These are phyloP conservation scores for Dasyprocta punctata DNA, from an alignment of 2,113 vertebrate genomes.

Conservation along the genomic window DNA sequence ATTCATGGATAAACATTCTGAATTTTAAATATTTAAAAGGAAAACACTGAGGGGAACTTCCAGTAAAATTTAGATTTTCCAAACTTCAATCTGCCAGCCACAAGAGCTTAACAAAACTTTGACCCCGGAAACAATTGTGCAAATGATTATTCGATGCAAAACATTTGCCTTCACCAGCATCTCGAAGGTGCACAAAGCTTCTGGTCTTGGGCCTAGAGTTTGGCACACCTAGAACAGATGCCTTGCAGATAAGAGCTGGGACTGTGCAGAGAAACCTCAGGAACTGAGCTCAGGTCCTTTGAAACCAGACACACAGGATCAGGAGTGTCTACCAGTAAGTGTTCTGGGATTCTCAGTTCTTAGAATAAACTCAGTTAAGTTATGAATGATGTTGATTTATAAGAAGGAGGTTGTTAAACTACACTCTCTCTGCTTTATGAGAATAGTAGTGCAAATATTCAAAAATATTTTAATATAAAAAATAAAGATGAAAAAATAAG, in stretches of 20 bases:
- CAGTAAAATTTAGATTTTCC: neutral
- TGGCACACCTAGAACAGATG: neutral
- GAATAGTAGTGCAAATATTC: neutral
- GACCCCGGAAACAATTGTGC: neutral
- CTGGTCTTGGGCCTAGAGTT: neutral
- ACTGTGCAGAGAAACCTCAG: neutral
- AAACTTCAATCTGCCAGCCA: neutral
- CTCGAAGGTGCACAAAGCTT: neutral
- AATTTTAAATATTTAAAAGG: slow-evolving; percentile 17
- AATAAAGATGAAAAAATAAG: neutral
- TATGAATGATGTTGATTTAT: neutral
- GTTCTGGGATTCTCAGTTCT: neutral
- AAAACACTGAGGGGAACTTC: neutral
- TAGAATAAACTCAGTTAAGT: neutral
- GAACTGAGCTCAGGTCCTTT: neutral
- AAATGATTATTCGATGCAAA: neutral
- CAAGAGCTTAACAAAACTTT: neutral
- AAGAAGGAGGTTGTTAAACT: neutral
- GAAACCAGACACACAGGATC: neutral
- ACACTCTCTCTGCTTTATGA: neutral
- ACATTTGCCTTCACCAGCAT: neutral
- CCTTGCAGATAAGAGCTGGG: neutral
- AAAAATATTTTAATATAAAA: neutral
- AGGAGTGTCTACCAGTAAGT: neutral
- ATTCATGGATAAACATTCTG: neutral